Percentiles rank a stretch among this genome's conserved stretches.
Evolutionary conservation across 2,797 vertebrate species (phyloP).

Genomic region (Hylomyscus alleni): DNA sequence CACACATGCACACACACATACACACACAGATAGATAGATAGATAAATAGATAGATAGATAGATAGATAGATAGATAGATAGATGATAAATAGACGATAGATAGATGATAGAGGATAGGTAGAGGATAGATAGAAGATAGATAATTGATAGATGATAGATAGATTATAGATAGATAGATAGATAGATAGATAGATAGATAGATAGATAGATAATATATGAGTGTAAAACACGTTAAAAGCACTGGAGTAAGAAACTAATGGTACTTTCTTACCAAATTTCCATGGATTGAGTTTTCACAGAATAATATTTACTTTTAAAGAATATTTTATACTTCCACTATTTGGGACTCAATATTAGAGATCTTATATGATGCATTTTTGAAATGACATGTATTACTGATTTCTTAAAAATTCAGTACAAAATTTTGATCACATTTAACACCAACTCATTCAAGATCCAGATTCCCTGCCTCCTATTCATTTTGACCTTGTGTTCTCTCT

Average conservation of each 20-base stretch:
- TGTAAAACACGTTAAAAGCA: neutral
- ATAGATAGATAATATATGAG: neutral
- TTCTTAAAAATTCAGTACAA: neutral
- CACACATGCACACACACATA: neutral
- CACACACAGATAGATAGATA: neutral
- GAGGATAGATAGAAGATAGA: too few relatives aligned
- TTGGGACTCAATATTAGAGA: neutral
- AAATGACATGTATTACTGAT: neutral
- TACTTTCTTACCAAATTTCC: neutral
- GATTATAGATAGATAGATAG: neutral
- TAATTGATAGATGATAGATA: too few relatives aligned
- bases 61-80: neutral
- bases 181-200: neutral
- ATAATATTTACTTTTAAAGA: conserved; percentile 28
- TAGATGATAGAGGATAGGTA: too few relatives aligned
- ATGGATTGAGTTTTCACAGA: conserved; percentile 51
- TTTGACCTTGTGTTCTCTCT: neutral
- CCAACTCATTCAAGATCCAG: neutral
- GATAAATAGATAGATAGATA: neutral
- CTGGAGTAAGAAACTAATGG: neutral
- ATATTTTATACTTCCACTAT: neutral
- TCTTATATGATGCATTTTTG: conserved; percentile 2
- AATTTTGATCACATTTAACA: neutral
- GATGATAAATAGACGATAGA: neutral
- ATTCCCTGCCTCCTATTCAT: neutral